phyloP scores from a whole-genome alignment of 1,140 invertebrate genomes.

The Zaprionus gabonicus region DNA sequence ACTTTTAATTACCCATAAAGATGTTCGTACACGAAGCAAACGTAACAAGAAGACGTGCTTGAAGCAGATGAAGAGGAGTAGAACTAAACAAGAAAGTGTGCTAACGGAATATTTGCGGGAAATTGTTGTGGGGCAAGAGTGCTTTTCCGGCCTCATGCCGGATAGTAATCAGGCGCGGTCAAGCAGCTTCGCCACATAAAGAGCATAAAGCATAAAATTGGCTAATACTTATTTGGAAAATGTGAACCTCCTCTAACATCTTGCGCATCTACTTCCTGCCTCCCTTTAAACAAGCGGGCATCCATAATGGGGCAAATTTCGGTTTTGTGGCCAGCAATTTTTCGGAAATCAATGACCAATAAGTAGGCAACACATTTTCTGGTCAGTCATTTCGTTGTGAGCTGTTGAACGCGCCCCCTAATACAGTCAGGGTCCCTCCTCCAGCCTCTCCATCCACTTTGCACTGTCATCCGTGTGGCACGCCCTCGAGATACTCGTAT shows the following conservation, averaged over 20 bases:
- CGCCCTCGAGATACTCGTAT: constrained; percentile 66
- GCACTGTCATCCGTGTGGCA: constrained; percentile 73
- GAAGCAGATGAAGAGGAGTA: constrained; percentile 23
- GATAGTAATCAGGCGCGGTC: constrained; percentile 54
- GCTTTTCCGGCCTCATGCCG: constrained; percentile 51
- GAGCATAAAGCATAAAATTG: constrained; percentile 81
- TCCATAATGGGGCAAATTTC: constrained; percentile 34
- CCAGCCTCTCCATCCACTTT: constrained; percentile 30
- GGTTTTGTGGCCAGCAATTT: constrained; percentile 46
- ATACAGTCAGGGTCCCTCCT: constrained; percentile 37
- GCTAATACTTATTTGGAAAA: constrained; percentile 61
- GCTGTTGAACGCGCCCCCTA: constrained; percentile 61
- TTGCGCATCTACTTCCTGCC: neutral
- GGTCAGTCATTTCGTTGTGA: constrained; percentile 65
- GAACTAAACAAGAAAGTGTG: constrained; percentile 15
- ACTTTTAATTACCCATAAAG: constrained; percentile 84
- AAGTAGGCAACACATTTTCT: constrained; percentile 79
- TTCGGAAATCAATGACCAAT: constrained; percentile 78
- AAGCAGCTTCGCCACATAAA: constrained; percentile 61
- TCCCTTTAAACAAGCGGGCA: constrained; percentile 16
- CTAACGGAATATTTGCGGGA: constrained; percentile 32
- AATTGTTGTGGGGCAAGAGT: constrained; percentile 41
- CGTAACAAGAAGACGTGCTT: constrained; percentile 34
- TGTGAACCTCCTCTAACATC: neutral
- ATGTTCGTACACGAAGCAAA: constrained; percentile 69